These are phyloP conservation scores for Leiothrix lutea DNA, from an alignment of 2,113 vertebrate species.

Conservation along the genomic window DNA sequence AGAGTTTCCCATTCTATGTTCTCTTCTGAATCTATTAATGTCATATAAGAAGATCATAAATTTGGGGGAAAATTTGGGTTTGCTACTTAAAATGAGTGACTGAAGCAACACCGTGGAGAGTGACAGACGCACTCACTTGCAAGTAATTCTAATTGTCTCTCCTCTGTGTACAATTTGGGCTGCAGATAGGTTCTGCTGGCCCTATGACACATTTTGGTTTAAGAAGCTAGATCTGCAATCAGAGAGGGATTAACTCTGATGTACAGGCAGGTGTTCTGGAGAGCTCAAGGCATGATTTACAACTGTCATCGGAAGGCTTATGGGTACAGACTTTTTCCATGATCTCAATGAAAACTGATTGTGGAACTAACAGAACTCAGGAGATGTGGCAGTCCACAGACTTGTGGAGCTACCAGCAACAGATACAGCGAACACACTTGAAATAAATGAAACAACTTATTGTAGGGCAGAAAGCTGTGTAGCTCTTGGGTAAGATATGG, in stretches of 20 bases:
- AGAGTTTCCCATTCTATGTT: not conserved
- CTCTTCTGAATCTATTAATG: not conserved
- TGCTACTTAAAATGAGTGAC: not conserved
- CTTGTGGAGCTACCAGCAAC: not conserved
- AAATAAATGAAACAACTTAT: not conserved
- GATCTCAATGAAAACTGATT: not conserved
- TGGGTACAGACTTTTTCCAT: not conserved
- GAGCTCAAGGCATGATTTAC: not conserved
- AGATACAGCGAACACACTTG: not conserved
- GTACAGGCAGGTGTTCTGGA: not conserved
- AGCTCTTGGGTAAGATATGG: not conserved
- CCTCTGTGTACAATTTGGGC: fast-evolving
- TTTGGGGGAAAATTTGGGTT: not conserved
- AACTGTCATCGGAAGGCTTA: not conserved
- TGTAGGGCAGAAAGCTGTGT: not conserved
- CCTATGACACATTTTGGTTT: not conserved
- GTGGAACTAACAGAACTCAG: not conserved
- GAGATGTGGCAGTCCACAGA: not conserved
- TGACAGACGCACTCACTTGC: not conserved
- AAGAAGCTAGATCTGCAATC: not conserved
- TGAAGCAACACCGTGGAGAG: not conserved
- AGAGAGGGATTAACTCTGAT: not conserved
- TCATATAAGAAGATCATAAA: not conserved
- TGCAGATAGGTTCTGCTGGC: not conserved
- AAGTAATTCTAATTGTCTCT: not conserved